Evolutionary conservation across 2,113 vertebrate genomes (phyloP).

Genomic region (Asarcornis scutulata): DNA sequence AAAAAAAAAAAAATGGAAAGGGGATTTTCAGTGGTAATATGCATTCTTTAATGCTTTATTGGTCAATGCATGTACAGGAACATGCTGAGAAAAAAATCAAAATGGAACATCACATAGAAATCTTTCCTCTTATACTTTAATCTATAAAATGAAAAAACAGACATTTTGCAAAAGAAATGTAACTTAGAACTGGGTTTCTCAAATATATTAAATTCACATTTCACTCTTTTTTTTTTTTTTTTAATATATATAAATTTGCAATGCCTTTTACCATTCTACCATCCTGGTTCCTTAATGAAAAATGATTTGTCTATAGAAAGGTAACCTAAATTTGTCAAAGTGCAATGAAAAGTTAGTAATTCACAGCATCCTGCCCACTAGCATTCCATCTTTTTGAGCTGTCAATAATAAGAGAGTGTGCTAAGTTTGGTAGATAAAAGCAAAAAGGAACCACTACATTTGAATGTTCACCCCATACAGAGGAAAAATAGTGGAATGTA

Average conservation of each 20-base stretch:
- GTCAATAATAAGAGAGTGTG: background rate
- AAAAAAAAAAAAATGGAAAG: background rate
- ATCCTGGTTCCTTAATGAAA: background rate
- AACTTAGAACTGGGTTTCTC: background rate
- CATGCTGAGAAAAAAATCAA: background rate
- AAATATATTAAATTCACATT: background rate
- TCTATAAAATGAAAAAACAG: background rate
- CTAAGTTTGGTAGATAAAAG: conserved; percentile 14
- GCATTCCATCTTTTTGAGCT: conserved; percentile 38
- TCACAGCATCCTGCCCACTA: conserved; percentile 29
- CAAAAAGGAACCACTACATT: background rate
- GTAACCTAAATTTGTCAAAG: conserved; percentile 58
- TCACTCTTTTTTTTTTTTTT: background rate
- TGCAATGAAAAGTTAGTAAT: conserved; percentile 41
- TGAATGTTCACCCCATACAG: conserved; percentile 40
- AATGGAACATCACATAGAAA: background rate
- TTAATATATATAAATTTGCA: background rate
- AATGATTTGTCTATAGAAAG: conserved; percentile 5
- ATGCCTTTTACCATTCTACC: background rate
- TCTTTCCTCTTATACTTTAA: background rate
- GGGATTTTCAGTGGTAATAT: background rate
- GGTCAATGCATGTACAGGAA: background rate
- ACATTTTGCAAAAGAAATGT: background rate
- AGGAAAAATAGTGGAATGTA: conserved; percentile 51
- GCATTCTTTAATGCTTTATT: background rate